Evolutionary conservation across 2,888 invertebrate genomes (phyloP).

Genomic region (Dynastes hyllus): DNA sequence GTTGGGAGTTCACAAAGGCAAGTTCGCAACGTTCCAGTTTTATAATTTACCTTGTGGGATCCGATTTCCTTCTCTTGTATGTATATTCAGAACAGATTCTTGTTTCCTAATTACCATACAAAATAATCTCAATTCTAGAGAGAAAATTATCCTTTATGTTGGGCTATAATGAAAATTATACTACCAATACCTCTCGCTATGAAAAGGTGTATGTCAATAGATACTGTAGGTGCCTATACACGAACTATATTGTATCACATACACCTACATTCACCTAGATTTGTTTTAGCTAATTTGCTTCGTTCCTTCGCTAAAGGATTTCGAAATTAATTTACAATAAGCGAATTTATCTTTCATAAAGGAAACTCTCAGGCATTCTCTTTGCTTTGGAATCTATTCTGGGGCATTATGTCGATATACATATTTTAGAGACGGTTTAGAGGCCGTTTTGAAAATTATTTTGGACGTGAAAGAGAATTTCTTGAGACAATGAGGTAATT

Average conservation of each 20-base stretch:
- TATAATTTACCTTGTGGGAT: slow-evolving; percentile 24
- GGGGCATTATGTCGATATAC: not conserved
- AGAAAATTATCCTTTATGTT: slow-evolving; percentile 21
- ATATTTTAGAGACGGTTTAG: not conserved
- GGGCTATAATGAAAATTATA: not conserved
- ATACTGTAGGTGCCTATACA: not conserved
- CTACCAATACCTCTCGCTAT: not conserved
- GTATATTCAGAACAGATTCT: slow-evolving; percentile 20
- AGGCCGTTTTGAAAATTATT: slow-evolving; percentile 1
- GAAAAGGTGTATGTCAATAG: slow-evolving; percentile 31
- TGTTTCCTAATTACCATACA: slow-evolving; percentile 17
- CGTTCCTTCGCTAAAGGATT: not conserved
- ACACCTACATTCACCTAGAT: not conserved
- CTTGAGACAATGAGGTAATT: not conserved
- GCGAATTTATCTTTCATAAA: slow-evolving; percentile 23
- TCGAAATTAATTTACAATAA: slow-evolving; percentile 23
- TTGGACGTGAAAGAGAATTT: slow-evolving; percentile 9
- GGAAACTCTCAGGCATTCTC: not conserved
- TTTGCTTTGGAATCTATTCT: slow-evolving; percentile 2
- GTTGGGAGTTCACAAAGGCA: slow-evolving; percentile 29
- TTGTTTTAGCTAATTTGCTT: slow-evolving; percentile 15
- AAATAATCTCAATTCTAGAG: slow-evolving; percentile 8
- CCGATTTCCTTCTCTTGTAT: slow-evolving; percentile 26
- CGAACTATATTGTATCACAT: slow-evolving; percentile 1
- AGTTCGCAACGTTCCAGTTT: slow-evolving; percentile 4